Percentiles rank a stretch among this genome's conserved stretches.
These are phyloP conservation scores for Muscicapa comitata DNA, from an alignment of 2,797 vertebrate species.

Conservation along the genomic window DNA sequence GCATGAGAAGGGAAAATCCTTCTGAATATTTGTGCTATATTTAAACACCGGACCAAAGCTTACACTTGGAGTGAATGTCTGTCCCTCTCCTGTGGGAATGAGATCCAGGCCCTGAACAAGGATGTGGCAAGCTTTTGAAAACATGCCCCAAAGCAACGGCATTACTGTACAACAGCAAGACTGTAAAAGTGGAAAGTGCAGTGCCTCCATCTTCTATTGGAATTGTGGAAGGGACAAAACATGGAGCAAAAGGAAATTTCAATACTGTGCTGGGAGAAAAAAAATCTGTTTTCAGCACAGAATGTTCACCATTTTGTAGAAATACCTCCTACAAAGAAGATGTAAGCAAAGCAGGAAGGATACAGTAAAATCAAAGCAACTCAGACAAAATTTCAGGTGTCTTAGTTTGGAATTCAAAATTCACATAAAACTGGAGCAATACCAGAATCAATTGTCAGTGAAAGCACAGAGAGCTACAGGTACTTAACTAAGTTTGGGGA, in stretches of 20 bases:
- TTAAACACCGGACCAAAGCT: conserved; percentile 49
- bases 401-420: background rate
- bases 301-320: background rate
- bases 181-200: background rate
- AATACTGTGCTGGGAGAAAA: background rate
- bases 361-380: background rate
- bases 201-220: background rate
- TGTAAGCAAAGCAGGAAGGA: background rate
- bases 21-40: conserved; percentile 51
- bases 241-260: background rate
- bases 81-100: conserved; percentile 19
- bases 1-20: conserved; percentile 57
- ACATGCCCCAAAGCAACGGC: background rate
- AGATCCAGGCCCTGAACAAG: conserved; percentile 3
- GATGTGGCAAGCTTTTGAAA: conserved; percentile 36
- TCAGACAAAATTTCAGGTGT: background rate
- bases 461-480: background rate
- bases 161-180: background rate
- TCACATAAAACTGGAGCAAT: background rate
- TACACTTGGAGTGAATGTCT: background rate
- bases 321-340: background rate
- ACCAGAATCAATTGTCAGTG: background rate
- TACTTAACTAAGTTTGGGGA: background rate
- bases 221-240: background rate
- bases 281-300: background rate